Conservation (phyloP, 2,888 invertebrate species). For the Mesorhabditis spiculigera region DNA sequence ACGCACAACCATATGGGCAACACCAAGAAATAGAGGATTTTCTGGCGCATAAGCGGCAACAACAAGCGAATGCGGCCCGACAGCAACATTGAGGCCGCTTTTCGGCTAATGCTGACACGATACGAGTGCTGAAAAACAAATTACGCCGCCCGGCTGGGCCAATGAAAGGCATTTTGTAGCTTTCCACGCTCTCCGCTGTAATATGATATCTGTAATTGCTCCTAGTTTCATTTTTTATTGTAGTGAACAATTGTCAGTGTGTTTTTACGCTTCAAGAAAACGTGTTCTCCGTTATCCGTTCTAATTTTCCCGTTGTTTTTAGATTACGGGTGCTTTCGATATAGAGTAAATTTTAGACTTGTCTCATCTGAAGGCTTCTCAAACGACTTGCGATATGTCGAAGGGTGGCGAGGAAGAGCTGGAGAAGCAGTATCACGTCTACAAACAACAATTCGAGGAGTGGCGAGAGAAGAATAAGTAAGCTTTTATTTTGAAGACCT, state of each 20-base stretch:
- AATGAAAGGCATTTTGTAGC: too few species aligned
- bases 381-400: background rate
- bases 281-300: background rate
- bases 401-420: constrained; percentile 45
- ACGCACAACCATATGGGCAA: background rate
- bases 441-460: constrained; percentile 51
- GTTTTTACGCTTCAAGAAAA: background rate
- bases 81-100: too few species aligned
- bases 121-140: too few species aligned
- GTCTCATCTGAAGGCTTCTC: background rate
- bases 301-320: background rate
- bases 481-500: constrained; percentile 11
- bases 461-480: constrained; percentile 56
- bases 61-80: too few species aligned
- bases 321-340: background rate
- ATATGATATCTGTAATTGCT: background rate
- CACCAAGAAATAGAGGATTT: constrained; percentile 6
- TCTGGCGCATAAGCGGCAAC: background rate
- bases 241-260: background rate
- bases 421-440: constrained; percentile 54
- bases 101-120: too few species aligned
- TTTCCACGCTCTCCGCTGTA: too few species aligned
- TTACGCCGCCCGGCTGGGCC: too few species aligned
- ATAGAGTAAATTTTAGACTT: background rate
- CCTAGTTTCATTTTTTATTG: background rate